Evolutionary conservation across 2,797 vertebrate species (phyloP).

Genomic region (Argentina silus): DNA sequence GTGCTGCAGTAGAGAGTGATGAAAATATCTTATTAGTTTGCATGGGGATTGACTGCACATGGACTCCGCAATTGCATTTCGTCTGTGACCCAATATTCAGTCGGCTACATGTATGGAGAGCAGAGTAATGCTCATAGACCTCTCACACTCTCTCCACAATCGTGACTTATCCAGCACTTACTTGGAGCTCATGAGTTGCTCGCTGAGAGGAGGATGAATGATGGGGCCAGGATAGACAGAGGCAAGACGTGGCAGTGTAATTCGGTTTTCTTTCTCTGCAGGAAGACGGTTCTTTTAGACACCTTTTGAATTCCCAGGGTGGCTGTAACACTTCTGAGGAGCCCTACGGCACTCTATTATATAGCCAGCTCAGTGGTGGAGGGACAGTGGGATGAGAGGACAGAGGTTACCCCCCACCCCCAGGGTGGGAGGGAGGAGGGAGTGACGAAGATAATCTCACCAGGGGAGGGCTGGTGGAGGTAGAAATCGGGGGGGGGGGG

Average conservation of each 20-base stretch:
- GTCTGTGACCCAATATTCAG: background rate
- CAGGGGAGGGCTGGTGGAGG: no score
- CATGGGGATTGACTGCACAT: background rate
- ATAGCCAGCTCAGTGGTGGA: conserved; percentile 48
- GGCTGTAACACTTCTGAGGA: conserved; percentile 37
- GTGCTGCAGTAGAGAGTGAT: background rate
- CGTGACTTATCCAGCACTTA: background rate
- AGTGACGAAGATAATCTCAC: no score
- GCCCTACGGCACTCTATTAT: conserved; percentile 54
- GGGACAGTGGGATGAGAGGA: conserved; percentile 44
- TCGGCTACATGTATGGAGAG: background rate
- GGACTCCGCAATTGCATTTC: background rate
- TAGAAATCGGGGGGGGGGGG: no score
- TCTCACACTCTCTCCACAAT: background rate
- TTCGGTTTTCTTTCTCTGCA: background rate
- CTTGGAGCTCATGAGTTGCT: background rate
- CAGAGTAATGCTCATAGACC: background rate
- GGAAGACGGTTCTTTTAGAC: background rate
- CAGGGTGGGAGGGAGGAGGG: no score
- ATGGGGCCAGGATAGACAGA: no score
- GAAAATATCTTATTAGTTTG: background rate
- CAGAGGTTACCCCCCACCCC: conserved; percentile 41
- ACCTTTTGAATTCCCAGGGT: conserved; percentile 26
- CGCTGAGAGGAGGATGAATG: background rate
- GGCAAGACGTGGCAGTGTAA: background rate